Percentiles rank a stretch among this genome's conserved stretches.
Evolutionary conservation across 2,888 invertebrate species (phyloP).

Genomic region (Tuta absoluta): DNA sequence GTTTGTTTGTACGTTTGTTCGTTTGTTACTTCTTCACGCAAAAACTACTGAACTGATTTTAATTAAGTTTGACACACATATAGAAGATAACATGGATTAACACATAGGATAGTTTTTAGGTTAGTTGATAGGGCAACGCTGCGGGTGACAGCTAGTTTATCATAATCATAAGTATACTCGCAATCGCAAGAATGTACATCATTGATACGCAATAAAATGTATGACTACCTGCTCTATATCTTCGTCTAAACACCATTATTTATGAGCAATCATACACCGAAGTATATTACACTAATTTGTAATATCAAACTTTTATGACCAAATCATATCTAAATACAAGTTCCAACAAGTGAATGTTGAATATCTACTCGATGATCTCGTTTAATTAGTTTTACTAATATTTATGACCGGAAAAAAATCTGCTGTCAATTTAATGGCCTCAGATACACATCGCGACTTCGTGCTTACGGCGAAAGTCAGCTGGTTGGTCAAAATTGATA

Average conservation of each 20-base stretch:
- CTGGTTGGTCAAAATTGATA: conserved; percentile 73
- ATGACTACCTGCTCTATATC: background rate
- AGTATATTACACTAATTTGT: conserved; percentile 5
- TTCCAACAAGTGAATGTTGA: conserved; percentile 22
- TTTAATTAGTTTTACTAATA: conserved; percentile 24
- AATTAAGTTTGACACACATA: too few species aligned
- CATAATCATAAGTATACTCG: too few species aligned
- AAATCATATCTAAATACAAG: conserved; percentile 5
- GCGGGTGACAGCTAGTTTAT: too few species aligned
- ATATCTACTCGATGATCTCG: conserved; percentile 14
- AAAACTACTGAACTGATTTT: too few species aligned
- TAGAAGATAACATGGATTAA: too few species aligned
- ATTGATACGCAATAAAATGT: too few species aligned
- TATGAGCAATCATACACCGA: background rate
- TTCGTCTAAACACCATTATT: background rate
- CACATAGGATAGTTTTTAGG: too few species aligned
- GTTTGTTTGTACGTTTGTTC: too few species aligned
- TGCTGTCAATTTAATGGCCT: conserved; percentile 44
- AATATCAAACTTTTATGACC: background rate
- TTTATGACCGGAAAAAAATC: conserved; percentile 28
- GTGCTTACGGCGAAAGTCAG: conserved; percentile 73
- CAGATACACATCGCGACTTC: conserved; percentile 57
- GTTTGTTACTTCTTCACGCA: too few species aligned
- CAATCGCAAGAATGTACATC: too few species aligned
- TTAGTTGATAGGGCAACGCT: too few species aligned